Evolutionary conservation across 2,797 vertebrate species (phyloP).

Genomic region (Cossypha heuglini): DNA sequence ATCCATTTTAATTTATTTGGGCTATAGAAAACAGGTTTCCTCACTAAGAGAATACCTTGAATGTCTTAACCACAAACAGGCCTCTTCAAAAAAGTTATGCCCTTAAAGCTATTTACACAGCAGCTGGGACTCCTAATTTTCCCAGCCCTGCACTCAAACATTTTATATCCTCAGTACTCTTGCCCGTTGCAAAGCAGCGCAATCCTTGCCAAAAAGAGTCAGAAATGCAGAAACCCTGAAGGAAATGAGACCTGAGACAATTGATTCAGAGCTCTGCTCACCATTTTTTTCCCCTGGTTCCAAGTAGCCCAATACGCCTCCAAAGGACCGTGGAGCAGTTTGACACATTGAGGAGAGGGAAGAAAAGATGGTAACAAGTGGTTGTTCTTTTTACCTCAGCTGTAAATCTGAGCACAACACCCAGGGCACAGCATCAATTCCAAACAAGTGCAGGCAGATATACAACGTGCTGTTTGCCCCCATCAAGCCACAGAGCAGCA

Average conservation of each 20-base stretch:
- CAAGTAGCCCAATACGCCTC: background rate
- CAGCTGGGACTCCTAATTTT: background rate
- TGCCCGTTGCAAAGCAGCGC: background rate
- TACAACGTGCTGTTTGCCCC: background rate
- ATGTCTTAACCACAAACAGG: background rate
- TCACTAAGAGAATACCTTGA: background rate
- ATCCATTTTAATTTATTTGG: background rate
- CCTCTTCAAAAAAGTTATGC: background rate
- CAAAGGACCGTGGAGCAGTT: background rate
- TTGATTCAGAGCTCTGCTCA: background rate
- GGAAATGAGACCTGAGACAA: background rate
- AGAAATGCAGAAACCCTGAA: background rate
- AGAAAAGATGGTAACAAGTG: background rate
- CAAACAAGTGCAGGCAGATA: slow-evolving; percentile 12
- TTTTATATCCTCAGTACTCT: background rate
- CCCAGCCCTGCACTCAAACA: background rate
- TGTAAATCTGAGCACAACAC: slow-evolving; percentile 12
- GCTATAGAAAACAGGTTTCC: background rate
- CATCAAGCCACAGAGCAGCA: background rate
- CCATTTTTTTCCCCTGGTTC: background rate
- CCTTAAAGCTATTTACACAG: slow-evolving; percentile 4
- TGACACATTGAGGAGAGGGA: background rate
- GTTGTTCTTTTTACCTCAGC: slow-evolving; percentile 13
- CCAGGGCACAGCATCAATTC: background rate
- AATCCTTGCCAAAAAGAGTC: background rate